Evolutionary conservation across 2,797 vertebrate genomes (phyloP).

Genomic region (Phrynocephalus guinanensis): DNA sequence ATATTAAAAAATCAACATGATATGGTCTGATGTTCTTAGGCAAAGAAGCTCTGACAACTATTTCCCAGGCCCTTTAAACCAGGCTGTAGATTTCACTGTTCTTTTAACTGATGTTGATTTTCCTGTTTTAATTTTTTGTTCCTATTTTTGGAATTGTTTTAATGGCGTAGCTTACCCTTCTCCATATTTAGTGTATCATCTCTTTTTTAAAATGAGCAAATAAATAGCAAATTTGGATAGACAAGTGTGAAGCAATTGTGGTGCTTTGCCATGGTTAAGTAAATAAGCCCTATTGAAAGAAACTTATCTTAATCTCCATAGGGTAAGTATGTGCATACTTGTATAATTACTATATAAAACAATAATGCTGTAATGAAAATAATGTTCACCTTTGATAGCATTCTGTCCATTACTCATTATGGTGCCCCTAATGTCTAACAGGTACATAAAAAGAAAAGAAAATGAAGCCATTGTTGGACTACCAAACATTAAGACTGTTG

Average conservation of each 20-base stretch:
- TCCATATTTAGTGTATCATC: neutral
- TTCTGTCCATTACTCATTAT: slow-evolving; percentile 7
- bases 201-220: neutral
- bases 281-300: neutral
- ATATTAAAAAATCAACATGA: too few relatives aligned
- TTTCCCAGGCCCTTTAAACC: too few relatives aligned
- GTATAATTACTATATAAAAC: neutral
- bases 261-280: neutral
- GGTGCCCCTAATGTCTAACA: slow-evolving; percentile 37
- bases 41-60: too few relatives aligned
- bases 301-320: neutral
- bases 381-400: slow-evolving; percentile 15
- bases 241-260: too few relatives aligned
- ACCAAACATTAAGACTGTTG: slow-evolving; percentile 46
- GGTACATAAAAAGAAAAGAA: slow-evolving; percentile 56
- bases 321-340: neutral
- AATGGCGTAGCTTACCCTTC: neutral
- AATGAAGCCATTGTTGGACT: slow-evolving; percentile 43
- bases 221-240: too few relatives aligned
- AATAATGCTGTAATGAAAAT: neutral
- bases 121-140: too few relatives aligned
- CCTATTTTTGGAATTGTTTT: too few relatives aligned
- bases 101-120: too few relatives aligned
- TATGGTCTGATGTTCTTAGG: too few relatives aligned
- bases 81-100: too few relatives aligned